A percentile compares a stretch with the other conserved stretches of the same genome.
These are phyloP conservation scores for Apomyelois bistriatella DNA, from an alignment of 2,888 invertebrate genomes.

Conservation along the genomic window DNA sequence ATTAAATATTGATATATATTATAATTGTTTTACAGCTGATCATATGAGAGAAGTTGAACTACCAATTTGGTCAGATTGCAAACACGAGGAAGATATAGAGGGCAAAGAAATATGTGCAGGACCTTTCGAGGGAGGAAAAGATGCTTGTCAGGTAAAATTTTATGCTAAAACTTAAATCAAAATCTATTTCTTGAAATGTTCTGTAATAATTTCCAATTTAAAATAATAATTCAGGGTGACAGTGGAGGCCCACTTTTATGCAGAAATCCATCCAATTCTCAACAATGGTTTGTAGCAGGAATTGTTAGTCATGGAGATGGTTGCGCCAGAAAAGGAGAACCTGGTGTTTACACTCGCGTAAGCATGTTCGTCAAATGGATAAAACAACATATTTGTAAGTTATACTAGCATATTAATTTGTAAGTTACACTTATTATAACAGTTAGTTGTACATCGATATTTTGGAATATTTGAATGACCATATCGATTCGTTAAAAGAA, in stretches of 20 bases:
- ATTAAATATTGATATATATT: neutral
- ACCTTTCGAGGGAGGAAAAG: constrained; percentile 85
- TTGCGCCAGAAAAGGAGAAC: constrained; percentile 88
- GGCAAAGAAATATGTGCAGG: constrained; percentile 90
- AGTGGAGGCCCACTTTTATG: constrained; percentile 93
- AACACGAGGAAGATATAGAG: constrained; percentile 81
- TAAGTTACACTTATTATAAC: too few species aligned
- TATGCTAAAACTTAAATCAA: too few species aligned
- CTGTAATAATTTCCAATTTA: neutral
- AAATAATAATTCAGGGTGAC: constrained; percentile 79
- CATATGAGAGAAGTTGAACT: constrained; percentile 89
- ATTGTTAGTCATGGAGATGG: constrained; percentile 94
- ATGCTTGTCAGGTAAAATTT: constrained; percentile 88
- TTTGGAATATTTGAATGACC: too few species aligned
- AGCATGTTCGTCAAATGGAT: constrained; percentile 89
- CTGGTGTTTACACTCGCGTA: constrained; percentile 91
- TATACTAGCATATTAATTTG: too few species aligned
- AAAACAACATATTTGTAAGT: constrained; percentile 79
- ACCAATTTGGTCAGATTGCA: constrained; percentile 85
- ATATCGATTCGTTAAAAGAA: too few species aligned
- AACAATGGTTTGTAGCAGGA: constrained; percentile 90
- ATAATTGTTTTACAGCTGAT: constrained; percentile 81
- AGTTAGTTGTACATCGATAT: too few species aligned
- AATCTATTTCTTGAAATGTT: too few species aligned
- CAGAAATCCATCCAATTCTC: constrained; percentile 82